Percentiles rank a stretch among this genome's conserved stretches.
Evolutionary conservation across 2,113 vertebrate genomes (phyloP).

Genomic region (Vimba vimba): DNA sequence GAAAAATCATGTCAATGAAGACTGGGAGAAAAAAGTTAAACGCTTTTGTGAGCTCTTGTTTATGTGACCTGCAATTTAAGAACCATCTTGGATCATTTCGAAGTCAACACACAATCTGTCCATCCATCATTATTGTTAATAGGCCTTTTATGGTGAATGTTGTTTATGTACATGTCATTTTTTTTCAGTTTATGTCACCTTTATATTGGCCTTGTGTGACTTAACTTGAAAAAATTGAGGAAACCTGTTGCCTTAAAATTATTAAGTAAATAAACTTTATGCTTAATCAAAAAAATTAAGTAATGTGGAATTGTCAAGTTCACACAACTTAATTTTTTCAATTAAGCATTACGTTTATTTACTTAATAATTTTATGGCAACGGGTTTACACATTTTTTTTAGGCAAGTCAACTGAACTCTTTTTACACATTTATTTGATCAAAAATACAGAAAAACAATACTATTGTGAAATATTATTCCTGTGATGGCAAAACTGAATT

Average conservation of each 20-base stretch:
- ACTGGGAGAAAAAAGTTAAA: background rate
- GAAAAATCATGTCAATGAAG: background rate
- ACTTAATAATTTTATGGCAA: too few relatives aligned
- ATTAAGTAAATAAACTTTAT: too few relatives aligned
- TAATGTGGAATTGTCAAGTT: too few relatives aligned
- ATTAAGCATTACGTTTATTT: too few relatives aligned
- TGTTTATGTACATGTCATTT: background rate
- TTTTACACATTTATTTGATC: background rate
- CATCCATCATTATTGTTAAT: background rate
- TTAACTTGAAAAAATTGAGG: too few relatives aligned
- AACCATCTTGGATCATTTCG: background rate
- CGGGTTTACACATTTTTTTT: too few relatives aligned
- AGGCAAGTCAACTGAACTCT: too few relatives aligned
- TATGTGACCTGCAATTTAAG: conserved; percentile 14
- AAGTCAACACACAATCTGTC: conserved; percentile 9
- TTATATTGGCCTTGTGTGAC: conserved; percentile 13
- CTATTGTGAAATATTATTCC: background rate
- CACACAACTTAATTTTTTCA: too few relatives aligned
- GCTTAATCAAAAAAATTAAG: too few relatives aligned
- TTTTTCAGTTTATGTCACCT: background rate
- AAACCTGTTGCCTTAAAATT: too few relatives aligned
- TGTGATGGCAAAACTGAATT: background rate
- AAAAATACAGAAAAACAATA: background rate
- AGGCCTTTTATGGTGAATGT: conserved; percentile 1
- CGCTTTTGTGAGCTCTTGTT: background rate